Evolutionary conservation across 2,113 vertebrate species (phyloP).

Genomic region (Cathartes aura): DNA sequence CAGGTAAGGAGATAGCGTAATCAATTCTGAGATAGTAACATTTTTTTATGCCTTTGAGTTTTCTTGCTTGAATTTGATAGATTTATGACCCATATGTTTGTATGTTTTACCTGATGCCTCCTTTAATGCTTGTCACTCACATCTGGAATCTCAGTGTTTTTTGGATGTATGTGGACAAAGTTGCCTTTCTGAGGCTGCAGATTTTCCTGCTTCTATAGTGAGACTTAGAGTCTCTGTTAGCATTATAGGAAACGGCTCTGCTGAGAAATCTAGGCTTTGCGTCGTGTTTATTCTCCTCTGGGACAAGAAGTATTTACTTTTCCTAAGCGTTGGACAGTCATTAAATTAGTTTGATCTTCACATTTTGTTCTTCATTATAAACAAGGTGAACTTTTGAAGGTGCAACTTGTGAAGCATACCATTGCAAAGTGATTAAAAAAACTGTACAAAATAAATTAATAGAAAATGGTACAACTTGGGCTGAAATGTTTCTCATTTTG

Average conservation of each 20-base stretch:
- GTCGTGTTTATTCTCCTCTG: background rate
- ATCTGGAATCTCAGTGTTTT: background rate
- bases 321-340: background rate
- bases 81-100: background rate
- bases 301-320: background rate
- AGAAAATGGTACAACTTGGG: background rate
- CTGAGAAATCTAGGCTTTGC: background rate
- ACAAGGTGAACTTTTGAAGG: background rate
- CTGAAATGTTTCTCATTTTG: conserved; percentile 5
- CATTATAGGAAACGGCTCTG: background rate
- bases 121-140: background rate
- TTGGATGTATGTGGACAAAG: background rate
- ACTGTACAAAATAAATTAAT: background rate
- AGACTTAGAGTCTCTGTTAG: background rate
- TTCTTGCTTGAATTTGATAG: background rate
- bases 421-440: background rate
- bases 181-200: background rate
- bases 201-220: background rate
- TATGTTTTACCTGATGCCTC: background rate
- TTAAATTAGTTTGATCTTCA: background rate
- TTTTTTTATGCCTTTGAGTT: background rate
- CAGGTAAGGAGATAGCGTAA: background rate
- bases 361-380: background rate
- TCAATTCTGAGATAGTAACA: background rate
- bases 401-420: background rate